phyloP scores from a whole-genome alignment of 2,888 invertebrate genomes.

The Cephus runcator region DNA sequence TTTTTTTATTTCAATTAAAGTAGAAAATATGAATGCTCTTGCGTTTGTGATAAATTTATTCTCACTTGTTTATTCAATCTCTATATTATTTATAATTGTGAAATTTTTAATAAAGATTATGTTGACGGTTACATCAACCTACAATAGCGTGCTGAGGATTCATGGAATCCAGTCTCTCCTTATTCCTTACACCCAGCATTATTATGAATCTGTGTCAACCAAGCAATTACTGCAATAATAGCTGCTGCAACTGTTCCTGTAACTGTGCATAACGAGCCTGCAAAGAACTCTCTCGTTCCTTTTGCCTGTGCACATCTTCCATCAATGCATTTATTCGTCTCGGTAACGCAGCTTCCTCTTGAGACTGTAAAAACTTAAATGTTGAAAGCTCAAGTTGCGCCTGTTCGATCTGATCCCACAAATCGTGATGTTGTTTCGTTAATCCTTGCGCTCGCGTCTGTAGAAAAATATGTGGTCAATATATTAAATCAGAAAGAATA shows the following conservation, averaged over 20 bases:
- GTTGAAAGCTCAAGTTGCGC: slow-evolving; percentile 89
- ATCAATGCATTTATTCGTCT: slow-evolving; percentile 89
- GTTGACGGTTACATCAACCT: neutral
- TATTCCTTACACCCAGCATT: neutral
- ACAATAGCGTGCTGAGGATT: neutral
- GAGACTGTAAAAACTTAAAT: slow-evolving; percentile 88
- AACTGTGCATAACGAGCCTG: slow-evolving; percentile 86
- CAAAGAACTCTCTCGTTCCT: slow-evolving; percentile 87
- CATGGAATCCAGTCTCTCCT: slow-evolving; percentile 2
- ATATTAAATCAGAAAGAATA: neutral
- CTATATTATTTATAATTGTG: neutral
- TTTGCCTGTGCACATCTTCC: slow-evolving; percentile 93
- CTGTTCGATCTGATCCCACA: slow-evolving; percentile 91
- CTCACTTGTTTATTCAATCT: neutral
- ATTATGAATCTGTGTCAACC: neutral
- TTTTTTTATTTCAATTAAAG: neutral
- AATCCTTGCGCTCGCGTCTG: slow-evolving; percentile 82
- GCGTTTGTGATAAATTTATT: neutral
- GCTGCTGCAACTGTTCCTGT: slow-evolving; percentile 70
- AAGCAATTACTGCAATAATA: slow-evolving; percentile 39
- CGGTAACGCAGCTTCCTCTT: slow-evolving; percentile 91
- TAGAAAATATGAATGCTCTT: neutral
- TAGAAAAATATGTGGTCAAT: slow-evolving; percentile 29
- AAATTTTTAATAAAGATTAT: neutral
- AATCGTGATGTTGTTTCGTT: slow-evolving; percentile 86